Evolutionary conservation across 2,113 vertebrate genomes (phyloP).

Genomic region (Lutjanus erythropterus): DNA sequence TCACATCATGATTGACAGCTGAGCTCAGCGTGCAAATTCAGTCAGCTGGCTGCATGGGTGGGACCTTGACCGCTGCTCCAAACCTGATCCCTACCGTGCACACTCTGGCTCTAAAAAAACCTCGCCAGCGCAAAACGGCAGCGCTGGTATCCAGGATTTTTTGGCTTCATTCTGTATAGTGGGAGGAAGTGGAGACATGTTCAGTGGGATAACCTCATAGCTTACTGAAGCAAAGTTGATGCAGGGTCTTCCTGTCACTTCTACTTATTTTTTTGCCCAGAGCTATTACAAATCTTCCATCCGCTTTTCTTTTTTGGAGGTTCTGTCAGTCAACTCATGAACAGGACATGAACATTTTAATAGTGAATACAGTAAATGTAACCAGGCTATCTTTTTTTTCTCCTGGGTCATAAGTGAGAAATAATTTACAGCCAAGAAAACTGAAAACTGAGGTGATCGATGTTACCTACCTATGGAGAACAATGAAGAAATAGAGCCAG

Average conservation of each 20-base stretch:
- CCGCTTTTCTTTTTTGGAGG: not conserved
- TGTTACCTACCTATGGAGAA: conserved; percentile 1
- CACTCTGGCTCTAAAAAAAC: no score
- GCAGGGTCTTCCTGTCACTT: conserved; percentile 7
- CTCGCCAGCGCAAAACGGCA: no score
- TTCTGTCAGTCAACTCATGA: not conserved
- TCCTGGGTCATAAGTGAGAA: not conserved
- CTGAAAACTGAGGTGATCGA: conserved; percentile 5
- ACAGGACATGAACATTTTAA: not conserved
- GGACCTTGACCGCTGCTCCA: no score
- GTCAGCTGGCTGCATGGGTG: no score
- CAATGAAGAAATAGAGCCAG: conserved; percentile 30
- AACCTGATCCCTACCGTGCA: no score
- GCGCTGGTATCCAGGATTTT: no score
- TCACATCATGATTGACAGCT: no score
- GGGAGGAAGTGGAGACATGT: no score
- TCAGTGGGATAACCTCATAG: no score
- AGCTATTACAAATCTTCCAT: not conserved
- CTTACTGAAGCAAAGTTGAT: conserved; percentile 21
- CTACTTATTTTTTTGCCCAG: not conserved
- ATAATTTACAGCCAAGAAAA: conserved; percentile 24
- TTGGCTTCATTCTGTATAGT: no score
- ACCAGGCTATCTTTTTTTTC: not conserved
- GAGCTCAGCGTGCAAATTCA: no score
- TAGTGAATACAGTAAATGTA: not conserved